These are phyloP conservation scores for Diuraphis noxia DNA, from an alignment of 1,140 invertebrate species.

Conservation along the genomic window DNA sequence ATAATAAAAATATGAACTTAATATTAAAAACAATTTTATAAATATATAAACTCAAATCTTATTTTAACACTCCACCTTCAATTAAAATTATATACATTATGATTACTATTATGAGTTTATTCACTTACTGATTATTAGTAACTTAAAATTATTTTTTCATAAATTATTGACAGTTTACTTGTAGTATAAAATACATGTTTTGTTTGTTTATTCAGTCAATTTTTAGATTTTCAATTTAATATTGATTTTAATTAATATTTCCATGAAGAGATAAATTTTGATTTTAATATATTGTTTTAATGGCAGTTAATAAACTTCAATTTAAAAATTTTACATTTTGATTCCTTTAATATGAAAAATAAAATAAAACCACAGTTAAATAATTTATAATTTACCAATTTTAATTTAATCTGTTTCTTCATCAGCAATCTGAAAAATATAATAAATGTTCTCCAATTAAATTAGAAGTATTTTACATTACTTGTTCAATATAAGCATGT, in stretches of 20 bases:
- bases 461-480: background rate
- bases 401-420: background rate
- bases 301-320: background rate
- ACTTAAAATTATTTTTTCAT: background rate
- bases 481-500: background rate
- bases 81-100: background rate
- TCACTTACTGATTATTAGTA: background rate
- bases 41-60: background rate
- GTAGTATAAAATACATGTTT: background rate
- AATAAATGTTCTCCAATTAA: background rate
- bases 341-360: background rate
- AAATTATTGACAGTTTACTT: background rate
- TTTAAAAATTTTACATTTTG: background rate
- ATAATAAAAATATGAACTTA: background rate
- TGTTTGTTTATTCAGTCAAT: background rate
- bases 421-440: conserved; percentile 17
- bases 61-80: background rate
- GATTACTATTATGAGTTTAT: background rate
- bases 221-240: background rate
- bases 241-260: background rate
- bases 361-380: background rate
- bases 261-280: background rate
- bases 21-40: background rate
- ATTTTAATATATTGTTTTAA: background rate
- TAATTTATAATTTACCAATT: background rate